Percentiles rank a stretch among this genome's conserved stretches.
Conservation (phyloP, 37 sponge, comb jelly and placozoan genomes). For the Diacarnus erythraeanus region DNA sequence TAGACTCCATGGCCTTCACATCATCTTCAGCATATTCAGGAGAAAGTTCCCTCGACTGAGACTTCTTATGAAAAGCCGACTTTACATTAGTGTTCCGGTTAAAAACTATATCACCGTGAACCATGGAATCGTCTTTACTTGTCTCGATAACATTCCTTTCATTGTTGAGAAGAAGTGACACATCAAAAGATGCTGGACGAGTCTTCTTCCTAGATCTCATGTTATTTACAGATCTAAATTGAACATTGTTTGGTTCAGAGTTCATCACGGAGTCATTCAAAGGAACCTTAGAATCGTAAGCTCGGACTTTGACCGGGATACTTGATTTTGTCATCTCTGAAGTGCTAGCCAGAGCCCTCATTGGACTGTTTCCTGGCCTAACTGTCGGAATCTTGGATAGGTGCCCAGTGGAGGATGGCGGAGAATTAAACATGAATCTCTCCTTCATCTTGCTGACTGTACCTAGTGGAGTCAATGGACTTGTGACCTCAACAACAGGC, state of each 20-base stretch:
- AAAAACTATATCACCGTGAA: background rate
- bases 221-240: background rate
- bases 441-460: conserved; percentile 30
- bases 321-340: conserved; percentile 32
- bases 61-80: background rate
- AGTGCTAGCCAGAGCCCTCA: conserved; percentile 22
- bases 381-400: conserved; percentile 1
- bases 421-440: conserved; percentile 15
- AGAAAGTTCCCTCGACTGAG: background rate
- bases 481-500: background rate
- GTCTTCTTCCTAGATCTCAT: background rate
- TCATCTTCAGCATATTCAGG: background rate
- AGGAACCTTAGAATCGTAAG: background rate
- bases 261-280: background rate
- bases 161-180: conserved; percentile 13
- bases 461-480: conserved; percentile 17
- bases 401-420: conserved; percentile 4
- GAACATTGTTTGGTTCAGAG: background rate
- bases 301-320: background rate
- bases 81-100: conserved; percentile 2
- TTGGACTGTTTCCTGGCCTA: background rate
- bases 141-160: background rate
- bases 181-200: conserved; percentile 7
- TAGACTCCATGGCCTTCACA: too few relatives aligned
- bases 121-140: background rate